Evolutionary conservation across 2,888 invertebrate species (phyloP), one percentile per base, ranked within the genome.

Genomic region (Ferdinandea cuprea): DNA sequence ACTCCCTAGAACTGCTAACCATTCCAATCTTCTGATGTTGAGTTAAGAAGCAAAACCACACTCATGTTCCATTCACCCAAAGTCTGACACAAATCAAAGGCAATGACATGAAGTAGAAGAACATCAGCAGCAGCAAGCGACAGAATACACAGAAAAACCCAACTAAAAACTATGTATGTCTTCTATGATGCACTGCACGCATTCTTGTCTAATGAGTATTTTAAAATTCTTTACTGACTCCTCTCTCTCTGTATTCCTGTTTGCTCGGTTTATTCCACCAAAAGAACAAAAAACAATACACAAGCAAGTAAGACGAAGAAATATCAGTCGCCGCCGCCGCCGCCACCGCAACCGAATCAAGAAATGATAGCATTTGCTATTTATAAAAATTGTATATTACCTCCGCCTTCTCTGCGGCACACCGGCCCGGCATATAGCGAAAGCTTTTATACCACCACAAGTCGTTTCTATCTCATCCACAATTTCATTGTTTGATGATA

Each of bases 321-420:
- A 19, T n/a, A 37, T 28, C 52, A 28, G 30, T n/a, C n/a, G n/a
- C n/a, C n/a, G n/a, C n/a, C n/a, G n/a, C 25, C 19, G 46, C 32
- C 13, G 32, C 50, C 58, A 9, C 21, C 50, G 52, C 54, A 46
- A 21, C 30, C n/a, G 44, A 25, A 40, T 15, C 40, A 40, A 56
- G 37, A 40, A 78, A 83, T 83, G 81, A 83, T 78, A 83, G 81
- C 77, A 83, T 83, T 77, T 78, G 81, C 81, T 83, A 83, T 83
- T 83, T 83, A 66, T 83, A 83, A 83, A 77, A 46, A 65, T 42
- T n/a, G 15, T 52, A 13, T 40, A 15, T 19, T 42, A 8, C 17
- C 19, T 48, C 28, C n/a, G n/a, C n/a, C n/a, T n/a, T 59, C 35
- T 8, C 44, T 46, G 54, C 46, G 71, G 32, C 54, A 73, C 32